Conservation (phyloP, 2,113 vertebrate genomes). For the Zosterops borbonicus region DNA sequence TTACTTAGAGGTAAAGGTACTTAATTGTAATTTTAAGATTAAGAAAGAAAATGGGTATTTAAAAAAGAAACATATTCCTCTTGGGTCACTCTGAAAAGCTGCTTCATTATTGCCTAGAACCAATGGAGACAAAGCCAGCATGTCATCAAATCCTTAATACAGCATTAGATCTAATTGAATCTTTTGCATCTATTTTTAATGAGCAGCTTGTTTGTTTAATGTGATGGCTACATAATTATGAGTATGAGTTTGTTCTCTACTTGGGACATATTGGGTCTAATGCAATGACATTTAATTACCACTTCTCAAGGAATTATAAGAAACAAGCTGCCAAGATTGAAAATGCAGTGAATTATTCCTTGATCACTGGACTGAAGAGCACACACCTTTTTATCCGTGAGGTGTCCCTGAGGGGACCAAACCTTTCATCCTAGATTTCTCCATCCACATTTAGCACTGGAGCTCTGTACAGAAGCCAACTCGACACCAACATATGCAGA, state of each 20-base stretch:
- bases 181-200: constrained; percentile 64
- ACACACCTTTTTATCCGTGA: background rate
- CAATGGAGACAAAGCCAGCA: constrained; percentile 24
- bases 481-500: background rate
- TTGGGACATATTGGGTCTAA: constrained; percentile 39
- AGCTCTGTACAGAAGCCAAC: background rate
- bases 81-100: constrained; percentile 29
- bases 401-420: background rate
- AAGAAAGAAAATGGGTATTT: constrained; percentile 31
- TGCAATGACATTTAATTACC: constrained; percentile 49
- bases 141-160: constrained; percentile 25
- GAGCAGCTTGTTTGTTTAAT: constrained; percentile 64
- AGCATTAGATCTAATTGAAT: constrained; percentile 50
- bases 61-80: constrained; percentile 46
- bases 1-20: constrained; percentile 2
- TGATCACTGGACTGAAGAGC: background rate
- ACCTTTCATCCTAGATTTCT: background rate
- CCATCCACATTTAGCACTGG: background rate
- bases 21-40: constrained; percentile 9
- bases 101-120: constrained; percentile 27
- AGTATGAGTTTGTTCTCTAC: constrained; percentile 50
- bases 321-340: background rate
- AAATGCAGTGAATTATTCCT: constrained; percentile 2
- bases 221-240: constrained; percentile 40
- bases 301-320: constrained; percentile 8